Conservation (phyloP, 2,113 vertebrate species). For the Pedetes capensis region DNA sequence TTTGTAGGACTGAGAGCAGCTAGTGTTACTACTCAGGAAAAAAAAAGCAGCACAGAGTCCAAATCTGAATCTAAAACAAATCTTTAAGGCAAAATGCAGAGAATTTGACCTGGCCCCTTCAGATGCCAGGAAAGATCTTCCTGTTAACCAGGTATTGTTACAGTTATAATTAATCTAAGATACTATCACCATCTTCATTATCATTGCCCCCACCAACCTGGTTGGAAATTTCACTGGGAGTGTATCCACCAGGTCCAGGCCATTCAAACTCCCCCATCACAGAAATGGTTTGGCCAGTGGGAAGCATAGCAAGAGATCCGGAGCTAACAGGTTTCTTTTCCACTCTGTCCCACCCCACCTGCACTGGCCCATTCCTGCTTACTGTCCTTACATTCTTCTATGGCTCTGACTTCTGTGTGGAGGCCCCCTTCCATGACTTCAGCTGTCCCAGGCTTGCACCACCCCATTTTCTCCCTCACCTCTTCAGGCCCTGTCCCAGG, state of each 20-base stretch:
- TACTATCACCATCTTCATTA: background rate
- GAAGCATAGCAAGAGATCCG: background rate
- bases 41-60: background rate
- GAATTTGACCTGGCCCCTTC: background rate
- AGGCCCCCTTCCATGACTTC: background rate
- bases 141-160: background rate
- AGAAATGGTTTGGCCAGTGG: background rate
- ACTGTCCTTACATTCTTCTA: accelerated
- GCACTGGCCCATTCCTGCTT: background rate
- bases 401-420: background rate
- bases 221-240: background rate
- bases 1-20: constrained; percentile 1
- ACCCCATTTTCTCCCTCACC: no score
- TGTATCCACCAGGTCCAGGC: background rate
- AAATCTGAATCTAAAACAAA: background rate
- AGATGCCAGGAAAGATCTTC: background rate
- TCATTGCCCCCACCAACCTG: accelerated
- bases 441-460: background rate
- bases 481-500: background rate
- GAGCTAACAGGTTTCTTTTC: background rate
- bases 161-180: background rate
- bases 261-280: background rate
- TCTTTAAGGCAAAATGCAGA: background rate
- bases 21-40: constrained; percentile 3
- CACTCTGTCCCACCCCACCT: accelerated